Base-by-base conservation (phyloP, 2,888 invertebrate genomes). In the Cataglyphis cursor region DNA sequence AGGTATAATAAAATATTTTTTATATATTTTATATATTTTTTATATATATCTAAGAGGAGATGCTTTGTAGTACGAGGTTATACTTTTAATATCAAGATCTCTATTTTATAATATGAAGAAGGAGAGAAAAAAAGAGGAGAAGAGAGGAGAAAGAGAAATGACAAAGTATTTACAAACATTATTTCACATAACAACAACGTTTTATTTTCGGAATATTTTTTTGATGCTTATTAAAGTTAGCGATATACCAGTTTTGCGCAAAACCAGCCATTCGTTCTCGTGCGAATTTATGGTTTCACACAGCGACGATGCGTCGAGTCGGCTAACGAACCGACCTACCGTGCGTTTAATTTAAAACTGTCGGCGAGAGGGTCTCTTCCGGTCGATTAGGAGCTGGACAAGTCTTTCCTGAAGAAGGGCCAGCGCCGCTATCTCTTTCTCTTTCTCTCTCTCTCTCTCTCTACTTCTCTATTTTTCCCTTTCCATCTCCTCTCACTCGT, bases 361-460 rank as follows among this genome's bases (percentile, higher is more conserved):
- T 89, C 88, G 81, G 90, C 84, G 90, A 86, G 90, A 81, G 85
- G 86, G 82, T 89, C 90, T 87, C 92, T 92, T 93, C 93, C 92
- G 92, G 89, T 92, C 92, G 92, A 93, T 93, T 93, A 92, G 90
- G 88, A 84, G 82, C 83, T 75, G 91, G 90, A 92, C 92, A 90
- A 90, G 89, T 90, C 90, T 91, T 90, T 92, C 90, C 86, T 83
- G 88, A 86, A 89, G 89, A 84, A 86, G 86, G 54, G 59, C 59
- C 41, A 59, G 48, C 38, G 18, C 38, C 21, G 62, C 73, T 78
- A 54, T 82, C 81, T 87, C 62, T 83, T 72, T 70, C 68, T 74
- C 48, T 74, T 4, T 72, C 59, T 86, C 57, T 54, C 57, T 76
- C 48, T 68, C 28, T 83, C 81, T 76, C 83, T 84, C 73, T 82